Evolutionary conservation across 2,113 vertebrate species (phyloP), one percentile per base, ranked within the genome.

Genomic region (Apteryx mantelli): DNA sequence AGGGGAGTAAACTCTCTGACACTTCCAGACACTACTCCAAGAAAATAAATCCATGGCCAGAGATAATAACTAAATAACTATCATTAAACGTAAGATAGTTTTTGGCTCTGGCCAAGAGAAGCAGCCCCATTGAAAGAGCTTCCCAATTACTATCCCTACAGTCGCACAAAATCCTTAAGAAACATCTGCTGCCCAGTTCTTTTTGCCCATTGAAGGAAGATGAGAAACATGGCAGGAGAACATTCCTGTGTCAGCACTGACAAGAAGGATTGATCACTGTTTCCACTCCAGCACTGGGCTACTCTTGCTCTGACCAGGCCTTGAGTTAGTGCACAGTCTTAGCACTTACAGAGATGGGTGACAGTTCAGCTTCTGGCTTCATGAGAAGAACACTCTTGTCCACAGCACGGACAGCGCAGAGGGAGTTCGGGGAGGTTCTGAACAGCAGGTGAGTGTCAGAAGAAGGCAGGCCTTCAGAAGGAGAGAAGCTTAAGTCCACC

Each of bases 351-450:
- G 86, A 98, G 42, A 81, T 38, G 0, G 97, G 70, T 2, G 97
- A 98, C 42, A 99, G 98, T 20, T 98, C 98, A 17, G 98, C 96
- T 70, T 98, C 98, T 0, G 99, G 95, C 53, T 97, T 98, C 97
- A 98, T 65, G 85, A 99, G 97, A 55, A 98, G 98, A 60, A 99
- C 97, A 0, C 99, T 99, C 90, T 98, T 97, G 95, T 99, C 99
- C 22, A 99, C 97, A 10, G 98, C 98, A 4, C 98, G 98, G 44
- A 99, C 84, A 2, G 98, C 99, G 2, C 99, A 99, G 50, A 99
- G 97, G 22, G 99, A 99, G 40, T 98, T 70, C 0, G 98, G 97
- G 13, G 97, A 94, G 21, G 99, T 98, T 4, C 9, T 94, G 56
- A 99, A 73, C 20, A 64, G 95, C 84, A 99, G 93, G 30, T 56